Conservation (phyloP, 2,113 vertebrate species). For the Actenoides hombroni region DNA sequence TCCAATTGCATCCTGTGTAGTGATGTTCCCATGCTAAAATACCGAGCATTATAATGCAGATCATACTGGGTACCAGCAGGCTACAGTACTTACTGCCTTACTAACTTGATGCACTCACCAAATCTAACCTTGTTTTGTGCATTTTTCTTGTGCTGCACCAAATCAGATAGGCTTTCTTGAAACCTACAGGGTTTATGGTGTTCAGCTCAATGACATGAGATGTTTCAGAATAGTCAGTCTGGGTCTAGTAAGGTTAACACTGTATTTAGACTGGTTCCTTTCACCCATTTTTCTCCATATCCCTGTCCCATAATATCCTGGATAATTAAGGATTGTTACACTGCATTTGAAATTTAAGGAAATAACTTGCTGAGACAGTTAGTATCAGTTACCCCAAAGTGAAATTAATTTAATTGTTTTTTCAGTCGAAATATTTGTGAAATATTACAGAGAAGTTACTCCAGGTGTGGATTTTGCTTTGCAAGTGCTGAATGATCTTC, state of each 20-base stretch:
- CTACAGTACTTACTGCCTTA: background rate
- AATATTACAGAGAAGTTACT: constrained; percentile 81
- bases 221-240: background rate
- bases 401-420: constrained; percentile 4
- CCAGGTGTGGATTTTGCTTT: constrained; percentile 79
- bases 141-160: background rate
- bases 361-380: background rate
- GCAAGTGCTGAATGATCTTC: constrained; percentile 78
- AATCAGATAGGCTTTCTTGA: background rate
- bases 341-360: background rate
- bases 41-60: background rate
- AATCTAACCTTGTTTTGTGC: background rate
- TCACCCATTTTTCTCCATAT: background rate
- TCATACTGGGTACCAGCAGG: background rate
- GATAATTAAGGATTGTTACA: background rate
- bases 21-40: fast-evolving
- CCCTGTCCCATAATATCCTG: background rate
- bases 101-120: background rate
- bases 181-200: background rate
- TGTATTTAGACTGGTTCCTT: background rate
- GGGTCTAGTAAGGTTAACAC: background rate
- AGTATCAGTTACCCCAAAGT: background rate
- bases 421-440: constrained; percentile 83
- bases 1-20: background rate
- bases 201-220: background rate